Evolutionary conservation across 2,797 vertebrate genomes (phyloP).

Genomic region (Anguilla megastoma): DNA sequence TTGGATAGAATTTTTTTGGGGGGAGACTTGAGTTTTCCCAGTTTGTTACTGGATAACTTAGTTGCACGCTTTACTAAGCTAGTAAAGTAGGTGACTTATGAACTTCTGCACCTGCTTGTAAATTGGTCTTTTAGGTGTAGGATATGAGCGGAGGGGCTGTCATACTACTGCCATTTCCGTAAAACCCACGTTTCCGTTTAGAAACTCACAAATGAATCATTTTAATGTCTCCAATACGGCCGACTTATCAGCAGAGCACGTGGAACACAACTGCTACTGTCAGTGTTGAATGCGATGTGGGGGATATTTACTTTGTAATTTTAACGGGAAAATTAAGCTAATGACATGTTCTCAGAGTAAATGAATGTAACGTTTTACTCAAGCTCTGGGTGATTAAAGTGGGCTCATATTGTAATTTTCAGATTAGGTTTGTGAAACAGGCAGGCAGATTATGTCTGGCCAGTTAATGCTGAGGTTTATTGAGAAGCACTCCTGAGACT

Average conservation of each 20-base stretch:
- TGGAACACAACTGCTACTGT: not conserved
- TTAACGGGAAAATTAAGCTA: not conserved
- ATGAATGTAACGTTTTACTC: not conserved
- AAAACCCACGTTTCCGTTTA: not conserved
- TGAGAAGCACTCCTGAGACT: not conserved
- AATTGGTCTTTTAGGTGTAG: not conserved
- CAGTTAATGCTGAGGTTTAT: not conserved
- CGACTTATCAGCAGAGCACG: not conserved
- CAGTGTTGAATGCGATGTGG: not conserved
- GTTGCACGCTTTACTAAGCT: not conserved
- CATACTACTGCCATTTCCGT: not conserved
- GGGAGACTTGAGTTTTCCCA: not conserved
- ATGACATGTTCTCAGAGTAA: not conserved
- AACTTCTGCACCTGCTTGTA: not conserved
- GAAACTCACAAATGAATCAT: not conserved
- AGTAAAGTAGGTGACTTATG: not conserved
- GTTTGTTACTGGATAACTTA: not conserved
- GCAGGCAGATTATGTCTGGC: not conserved
- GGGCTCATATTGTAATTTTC: constrained; percentile 5
- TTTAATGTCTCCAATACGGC: no score
- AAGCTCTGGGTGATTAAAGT: not conserved
- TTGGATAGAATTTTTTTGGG: not conserved
- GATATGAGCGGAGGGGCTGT: not conserved
- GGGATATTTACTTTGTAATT: not conserved
- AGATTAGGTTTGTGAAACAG: not conserved